Evolutionary conservation across 2,113 vertebrate species (phyloP).

Genomic region (Hippoglossus stenolepis): DNA sequence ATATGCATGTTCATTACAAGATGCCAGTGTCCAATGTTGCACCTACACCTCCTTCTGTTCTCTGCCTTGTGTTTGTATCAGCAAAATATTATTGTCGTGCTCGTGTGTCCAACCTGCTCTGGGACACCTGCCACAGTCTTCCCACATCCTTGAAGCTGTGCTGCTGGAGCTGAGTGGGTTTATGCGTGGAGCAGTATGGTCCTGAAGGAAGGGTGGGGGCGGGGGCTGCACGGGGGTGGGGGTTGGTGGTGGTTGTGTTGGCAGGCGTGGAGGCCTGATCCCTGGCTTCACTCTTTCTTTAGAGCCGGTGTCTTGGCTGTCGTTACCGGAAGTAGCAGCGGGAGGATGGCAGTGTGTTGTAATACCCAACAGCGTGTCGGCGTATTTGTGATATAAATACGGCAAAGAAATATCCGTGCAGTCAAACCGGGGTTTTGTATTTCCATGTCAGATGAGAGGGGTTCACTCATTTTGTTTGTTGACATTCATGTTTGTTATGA

Average conservation of each 20-base stretch:
- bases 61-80: slow-evolving; percentile 28
- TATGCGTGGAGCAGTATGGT: slow-evolving; percentile 60
- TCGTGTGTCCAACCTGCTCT: slow-evolving; percentile 37
- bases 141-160: slow-evolving; percentile 63
- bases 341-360: slow-evolving; percentile 50
- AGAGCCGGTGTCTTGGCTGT: slow-evolving; percentile 59
- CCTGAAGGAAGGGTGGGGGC: slow-evolving; percentile 39
- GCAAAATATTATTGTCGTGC: slow-evolving; percentile 45
- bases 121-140: slow-evolving; percentile 62
- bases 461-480: slow-evolving; percentile 45
- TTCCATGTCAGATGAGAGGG: background rate
- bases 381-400: slow-evolving; percentile 64
- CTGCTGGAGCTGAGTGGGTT: slow-evolving; percentile 68
- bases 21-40: slow-evolving; percentile 24
- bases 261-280: slow-evolving; percentile 57
- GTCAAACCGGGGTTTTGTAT: background rate
- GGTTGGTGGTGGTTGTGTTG: slow-evolving; percentile 41
- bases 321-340: slow-evolving; percentile 66
- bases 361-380: slow-evolving; percentile 47
- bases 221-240: background rate
- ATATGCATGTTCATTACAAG: background rate
- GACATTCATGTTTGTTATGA: slow-evolving; percentile 35
- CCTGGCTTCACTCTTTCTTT: slow-evolving; percentile 63
- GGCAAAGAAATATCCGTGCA: background rate
- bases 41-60: slow-evolving; percentile 29